phyloP scores from a whole-genome alignment of 2,113 vertebrate species.

The Leucopternis melanops region DNA sequence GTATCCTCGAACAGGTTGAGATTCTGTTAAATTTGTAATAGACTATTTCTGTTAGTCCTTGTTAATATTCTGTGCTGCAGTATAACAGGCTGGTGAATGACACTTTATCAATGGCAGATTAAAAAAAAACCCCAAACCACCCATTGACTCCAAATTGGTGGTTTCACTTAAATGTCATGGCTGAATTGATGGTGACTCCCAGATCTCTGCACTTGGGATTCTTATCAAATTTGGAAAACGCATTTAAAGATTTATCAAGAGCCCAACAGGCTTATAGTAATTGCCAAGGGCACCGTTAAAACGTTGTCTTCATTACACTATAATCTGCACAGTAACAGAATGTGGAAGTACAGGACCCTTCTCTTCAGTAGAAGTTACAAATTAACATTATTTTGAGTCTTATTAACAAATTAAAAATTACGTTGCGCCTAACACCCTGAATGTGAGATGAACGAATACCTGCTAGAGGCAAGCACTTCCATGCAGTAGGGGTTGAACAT shows the following conservation, averaged over 20 bases:
- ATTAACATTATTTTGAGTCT: not conserved
- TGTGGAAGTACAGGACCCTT: not conserved
- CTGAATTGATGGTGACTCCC: rapidly evolving
- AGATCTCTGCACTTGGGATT: not conserved
- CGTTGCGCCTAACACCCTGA: rapidly evolving
- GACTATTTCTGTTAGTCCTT: not conserved
- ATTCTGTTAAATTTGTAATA: not conserved
- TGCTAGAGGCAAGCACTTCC: not conserved
- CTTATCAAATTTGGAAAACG: rapidly evolving
- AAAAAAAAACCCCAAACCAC: no score
- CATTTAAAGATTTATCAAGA: not conserved
- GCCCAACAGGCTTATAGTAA: rapidly evolving
- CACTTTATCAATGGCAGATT: not conserved
- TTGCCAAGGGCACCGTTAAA: not conserved
- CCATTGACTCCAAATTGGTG: rapidly evolving
- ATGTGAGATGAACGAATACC: not conserved
- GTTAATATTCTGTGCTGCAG: not conserved
- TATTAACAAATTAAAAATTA: no score
- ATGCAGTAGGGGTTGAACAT: not conserved
- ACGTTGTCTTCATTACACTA: rapidly evolving
- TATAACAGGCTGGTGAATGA: rapidly evolving
- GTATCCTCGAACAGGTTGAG: not conserved
- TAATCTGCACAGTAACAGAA: not conserved
- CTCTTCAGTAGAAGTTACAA: not conserved
- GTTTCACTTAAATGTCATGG: rapidly evolving